A percentile compares a stretch with the other conserved stretches of the same genome.
Evolutionary conservation across 2,113 vertebrate species (phyloP).

Genomic region (Saguinus midas): DNA sequence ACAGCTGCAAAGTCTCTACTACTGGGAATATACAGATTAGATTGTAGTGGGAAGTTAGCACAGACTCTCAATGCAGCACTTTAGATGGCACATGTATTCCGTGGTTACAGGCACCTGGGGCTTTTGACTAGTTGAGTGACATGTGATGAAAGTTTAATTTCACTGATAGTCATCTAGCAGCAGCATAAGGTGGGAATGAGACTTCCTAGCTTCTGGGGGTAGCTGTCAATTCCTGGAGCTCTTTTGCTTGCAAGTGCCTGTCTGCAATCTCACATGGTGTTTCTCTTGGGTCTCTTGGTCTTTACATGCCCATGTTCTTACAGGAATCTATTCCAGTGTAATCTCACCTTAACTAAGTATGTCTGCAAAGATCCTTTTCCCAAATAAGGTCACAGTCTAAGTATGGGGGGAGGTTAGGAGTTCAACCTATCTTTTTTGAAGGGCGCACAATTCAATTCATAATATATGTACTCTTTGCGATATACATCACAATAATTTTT

Average conservation of each 20-base stretch:
- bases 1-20: neutral
- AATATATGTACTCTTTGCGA: neutral
- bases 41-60: neutral
- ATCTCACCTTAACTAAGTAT: neutral
- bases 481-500: neutral
- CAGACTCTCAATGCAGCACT: neutral
- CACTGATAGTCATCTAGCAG: neutral
- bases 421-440: neutral
- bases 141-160: neutral
- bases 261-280: neutral
- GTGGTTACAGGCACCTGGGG: neutral
- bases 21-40: neutral
- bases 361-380: neutral
- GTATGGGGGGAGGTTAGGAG: neutral
- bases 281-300: neutral
- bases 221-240: neutral
- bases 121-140: neutral
- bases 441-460: neutral
- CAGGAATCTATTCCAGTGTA: neutral
- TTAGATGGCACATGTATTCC: neutral
- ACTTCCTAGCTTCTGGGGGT: neutral
- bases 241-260: rapidly evolving
- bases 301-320: neutral
- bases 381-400: neutral
- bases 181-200: neutral